phyloP scores from a whole-genome alignment of 2,797 vertebrate genomes.

The Botia kubotai region DNA sequence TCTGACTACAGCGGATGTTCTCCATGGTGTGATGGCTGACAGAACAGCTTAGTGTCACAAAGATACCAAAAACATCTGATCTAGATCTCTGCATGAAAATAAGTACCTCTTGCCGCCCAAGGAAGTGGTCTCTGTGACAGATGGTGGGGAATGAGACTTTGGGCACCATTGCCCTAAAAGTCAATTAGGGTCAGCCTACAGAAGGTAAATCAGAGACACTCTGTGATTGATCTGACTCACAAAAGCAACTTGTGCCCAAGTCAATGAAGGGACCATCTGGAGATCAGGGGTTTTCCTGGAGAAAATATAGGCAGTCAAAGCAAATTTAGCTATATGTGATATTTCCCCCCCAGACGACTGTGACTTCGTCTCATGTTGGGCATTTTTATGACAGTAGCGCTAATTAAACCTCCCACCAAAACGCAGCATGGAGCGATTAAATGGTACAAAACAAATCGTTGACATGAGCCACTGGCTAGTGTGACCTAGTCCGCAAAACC shows the following conservation, averaged over 20 bases:
- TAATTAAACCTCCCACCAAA: not conserved
- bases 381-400: not conserved
- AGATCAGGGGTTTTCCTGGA: not conserved
- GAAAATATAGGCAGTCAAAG: not conserved
- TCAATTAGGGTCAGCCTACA: conserved; percentile 30
- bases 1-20: not conserved
- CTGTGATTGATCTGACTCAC: conserved; percentile 7
- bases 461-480: too few relatives aligned
- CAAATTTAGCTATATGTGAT: not conserved
- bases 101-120: not conserved
- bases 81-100: not conserved
- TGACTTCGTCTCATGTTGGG: not conserved
- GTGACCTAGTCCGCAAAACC: too few relatives aligned
- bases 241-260: not conserved
- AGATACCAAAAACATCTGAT: conserved; percentile 10
- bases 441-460: too few relatives aligned
- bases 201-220: conserved; percentile 5
- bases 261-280: not conserved
- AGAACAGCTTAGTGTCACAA: conserved; percentile 10
- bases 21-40: conserved; percentile 7
- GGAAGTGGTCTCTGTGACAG: not conserved
- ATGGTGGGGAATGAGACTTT: not conserved
- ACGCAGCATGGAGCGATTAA: too few relatives aligned
- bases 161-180: conserved; percentile 2
- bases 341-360: not conserved